A percentile compares a stretch with the other conserved stretches of the same genome.
Evolutionary conservation across 2,888 invertebrate species (phyloP).

Genomic region (Trachelus tabidus): DNA sequence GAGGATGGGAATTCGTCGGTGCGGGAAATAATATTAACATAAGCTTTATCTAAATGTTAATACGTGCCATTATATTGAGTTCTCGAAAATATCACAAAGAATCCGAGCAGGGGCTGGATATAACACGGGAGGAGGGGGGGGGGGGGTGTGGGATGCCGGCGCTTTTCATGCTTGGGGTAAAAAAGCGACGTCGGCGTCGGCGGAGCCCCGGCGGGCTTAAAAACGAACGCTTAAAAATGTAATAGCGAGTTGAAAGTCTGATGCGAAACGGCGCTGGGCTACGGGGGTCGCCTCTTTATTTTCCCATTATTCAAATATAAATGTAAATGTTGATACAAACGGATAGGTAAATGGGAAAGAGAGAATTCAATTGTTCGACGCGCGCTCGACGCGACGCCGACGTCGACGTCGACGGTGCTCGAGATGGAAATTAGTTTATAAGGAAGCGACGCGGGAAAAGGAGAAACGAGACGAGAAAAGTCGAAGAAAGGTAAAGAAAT

Average conservation of each 20-base stretch:
- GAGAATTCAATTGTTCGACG: slow-evolving; percentile 65
- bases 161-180: slow-evolving; percentile 9
- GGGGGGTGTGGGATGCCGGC: slow-evolving; percentile 9
- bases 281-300: slow-evolving; percentile 56
- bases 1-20: slow-evolving; percentile 28
- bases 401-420: slow-evolving; percentile 23
- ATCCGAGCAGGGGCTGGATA: slow-evolving; percentile 30
- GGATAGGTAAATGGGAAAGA: slow-evolving; percentile 66
- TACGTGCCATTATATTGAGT: slow-evolving; percentile 47
- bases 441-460: slow-evolving; percentile 59
- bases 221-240: slow-evolving; percentile 61
- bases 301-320: slow-evolving; percentile 67
- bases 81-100: slow-evolving; percentile 41
- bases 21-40: slow-evolving; percentile 47
- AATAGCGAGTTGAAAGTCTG: slow-evolving; percentile 35
- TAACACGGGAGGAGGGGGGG: slow-evolving; percentile 14
- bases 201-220: slow-evolving; percentile 55
- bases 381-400: slow-evolving; percentile 29
- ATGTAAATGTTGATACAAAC: slow-evolving; percentile 68
- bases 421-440: slow-evolving; percentile 63
- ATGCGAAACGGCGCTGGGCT: slow-evolving; percentile 26
- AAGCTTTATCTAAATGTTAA: slow-evolving; percentile 64
- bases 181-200: slow-evolving; percentile 11
- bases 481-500: slow-evolving; percentile 31
- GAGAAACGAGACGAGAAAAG: slow-evolving; percentile 12